Conservation (phyloP, 2,113 vertebrate genomes). For the Equus quagga region DNA sequence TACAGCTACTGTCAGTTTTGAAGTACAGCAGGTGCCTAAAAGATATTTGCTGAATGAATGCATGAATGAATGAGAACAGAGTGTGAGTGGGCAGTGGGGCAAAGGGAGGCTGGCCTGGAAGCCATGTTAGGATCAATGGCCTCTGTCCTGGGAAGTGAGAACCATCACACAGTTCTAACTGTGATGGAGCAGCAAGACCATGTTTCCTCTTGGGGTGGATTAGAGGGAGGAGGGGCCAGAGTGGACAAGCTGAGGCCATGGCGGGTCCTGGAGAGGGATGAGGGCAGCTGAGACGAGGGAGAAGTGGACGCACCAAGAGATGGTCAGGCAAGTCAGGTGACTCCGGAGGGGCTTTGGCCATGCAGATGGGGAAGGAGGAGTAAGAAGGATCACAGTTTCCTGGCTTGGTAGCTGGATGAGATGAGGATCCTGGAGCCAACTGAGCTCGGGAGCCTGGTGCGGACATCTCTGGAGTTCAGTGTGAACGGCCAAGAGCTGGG, state of each 20-base stretch:
- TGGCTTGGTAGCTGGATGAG: accelerated
- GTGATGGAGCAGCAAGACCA: too few species aligned
- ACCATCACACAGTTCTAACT: too few species aligned
- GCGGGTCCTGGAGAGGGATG: too few species aligned
- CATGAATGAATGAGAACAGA: not conserved
- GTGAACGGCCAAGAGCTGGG: not conserved
- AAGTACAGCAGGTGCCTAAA: too few species aligned
- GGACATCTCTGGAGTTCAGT: not conserved
- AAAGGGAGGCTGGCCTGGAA: not conserved
- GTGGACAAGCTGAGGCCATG: too few species aligned
- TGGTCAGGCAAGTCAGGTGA: accelerated
- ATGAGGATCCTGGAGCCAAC: not conserved
- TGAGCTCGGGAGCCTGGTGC: too few species aligned
- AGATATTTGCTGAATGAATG: not conserved
- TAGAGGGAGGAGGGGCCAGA: too few species aligned
- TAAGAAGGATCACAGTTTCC: not conserved
- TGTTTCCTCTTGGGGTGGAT: too few species aligned
- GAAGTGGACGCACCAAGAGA: not conserved
- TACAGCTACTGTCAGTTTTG: too few species aligned
- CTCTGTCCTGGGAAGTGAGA: too few species aligned
- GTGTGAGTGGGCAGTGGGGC: not conserved
- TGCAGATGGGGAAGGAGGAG: accelerated
- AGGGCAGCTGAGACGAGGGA: too few species aligned
- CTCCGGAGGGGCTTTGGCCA: not conserved
- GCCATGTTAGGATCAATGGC: too few species aligned